Conservation (phyloP, 2,113 vertebrate species). For the Ctenomys sociabilis region DNA sequence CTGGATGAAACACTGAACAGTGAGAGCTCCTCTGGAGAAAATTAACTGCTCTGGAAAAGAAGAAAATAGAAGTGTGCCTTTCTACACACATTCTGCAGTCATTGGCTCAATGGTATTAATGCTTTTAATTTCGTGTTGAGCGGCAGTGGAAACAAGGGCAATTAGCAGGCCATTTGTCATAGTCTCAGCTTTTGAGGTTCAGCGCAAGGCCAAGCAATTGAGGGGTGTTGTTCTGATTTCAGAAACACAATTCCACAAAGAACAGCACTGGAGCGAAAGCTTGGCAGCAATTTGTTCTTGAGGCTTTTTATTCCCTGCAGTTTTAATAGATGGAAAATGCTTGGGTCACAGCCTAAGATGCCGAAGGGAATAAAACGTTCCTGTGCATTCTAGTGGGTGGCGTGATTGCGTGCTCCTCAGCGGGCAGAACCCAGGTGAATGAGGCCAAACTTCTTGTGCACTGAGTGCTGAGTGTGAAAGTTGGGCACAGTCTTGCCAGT, state of each 20-base stretch:
- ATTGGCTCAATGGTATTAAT: neutral
- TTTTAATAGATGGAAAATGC: slow-evolving; percentile 2
- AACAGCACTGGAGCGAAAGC: neutral
- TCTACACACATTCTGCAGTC: neutral
- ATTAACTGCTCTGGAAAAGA: slow-evolving; percentile 46
- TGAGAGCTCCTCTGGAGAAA: slow-evolving; percentile 46
- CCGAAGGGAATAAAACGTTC: neutral
- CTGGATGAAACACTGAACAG: neutral
- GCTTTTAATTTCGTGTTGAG: slow-evolving; percentile 58
- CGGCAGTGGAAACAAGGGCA: neutral
- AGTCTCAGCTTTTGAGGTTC: neutral
- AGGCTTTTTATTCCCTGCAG: neutral
- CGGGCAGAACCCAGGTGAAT: neutral
- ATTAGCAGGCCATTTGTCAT: slow-evolving; percentile 10
- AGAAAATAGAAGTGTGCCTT: slow-evolving; percentile 13
- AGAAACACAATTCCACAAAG: slow-evolving; percentile 1
- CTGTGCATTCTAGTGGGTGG: neutral
- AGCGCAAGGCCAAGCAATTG: neutral
- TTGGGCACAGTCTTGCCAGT: neutral
- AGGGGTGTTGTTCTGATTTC: slow-evolving; percentile 25
- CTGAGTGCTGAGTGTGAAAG: neutral
- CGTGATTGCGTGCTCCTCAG: neutral
- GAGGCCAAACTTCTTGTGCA: too few species aligned
- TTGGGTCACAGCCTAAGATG: neutral
- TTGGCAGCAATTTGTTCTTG: neutral